Evolutionary conservation across 2,888 invertebrate genomes (phyloP).

Genomic region (Nephrotoma flavescens): DNA sequence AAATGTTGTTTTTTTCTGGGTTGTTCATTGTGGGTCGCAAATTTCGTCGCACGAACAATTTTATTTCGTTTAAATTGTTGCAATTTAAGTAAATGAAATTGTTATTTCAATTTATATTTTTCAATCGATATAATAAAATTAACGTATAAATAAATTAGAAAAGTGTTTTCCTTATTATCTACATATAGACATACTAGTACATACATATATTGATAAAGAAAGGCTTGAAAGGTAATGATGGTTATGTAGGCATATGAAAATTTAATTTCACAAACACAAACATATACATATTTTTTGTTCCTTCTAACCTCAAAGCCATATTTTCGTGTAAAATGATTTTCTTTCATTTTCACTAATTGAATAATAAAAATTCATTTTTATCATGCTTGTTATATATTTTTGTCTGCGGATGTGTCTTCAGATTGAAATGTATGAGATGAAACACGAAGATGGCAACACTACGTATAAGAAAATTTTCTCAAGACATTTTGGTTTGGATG

Average conservation of each 20-base stretch:
- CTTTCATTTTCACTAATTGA: not conserved
- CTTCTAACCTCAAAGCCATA: not conserved
- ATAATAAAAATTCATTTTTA: not conserved
- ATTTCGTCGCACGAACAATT: not conserved
- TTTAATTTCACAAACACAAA: not conserved
- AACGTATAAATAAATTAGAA: not conserved
- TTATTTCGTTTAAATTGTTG: not conserved
- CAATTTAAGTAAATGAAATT: not conserved
- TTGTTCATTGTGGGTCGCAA: not conserved
- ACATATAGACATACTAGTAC: too few relatives aligned
- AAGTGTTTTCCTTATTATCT: not conserved
- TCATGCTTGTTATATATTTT: not conserved
- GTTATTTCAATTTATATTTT: not conserved
- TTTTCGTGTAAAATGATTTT: not conserved
- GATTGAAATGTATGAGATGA: not conserved
- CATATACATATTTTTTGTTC: not conserved
- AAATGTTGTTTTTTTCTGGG: not conserved
- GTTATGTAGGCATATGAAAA: not conserved
- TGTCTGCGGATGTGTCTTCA: not conserved
- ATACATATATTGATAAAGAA: not conserved
- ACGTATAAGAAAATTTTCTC: not conserved
- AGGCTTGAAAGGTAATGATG: not conserved
- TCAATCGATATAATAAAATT: not conserved
- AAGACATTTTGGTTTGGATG: not conserved
- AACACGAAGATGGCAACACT: not conserved